Percentiles rank a stretch among this genome's conserved stretches.
phyloP scores from a whole-genome alignment of 1,140 invertebrate genomes.

The Rhopalosiphum padi region DNA sequence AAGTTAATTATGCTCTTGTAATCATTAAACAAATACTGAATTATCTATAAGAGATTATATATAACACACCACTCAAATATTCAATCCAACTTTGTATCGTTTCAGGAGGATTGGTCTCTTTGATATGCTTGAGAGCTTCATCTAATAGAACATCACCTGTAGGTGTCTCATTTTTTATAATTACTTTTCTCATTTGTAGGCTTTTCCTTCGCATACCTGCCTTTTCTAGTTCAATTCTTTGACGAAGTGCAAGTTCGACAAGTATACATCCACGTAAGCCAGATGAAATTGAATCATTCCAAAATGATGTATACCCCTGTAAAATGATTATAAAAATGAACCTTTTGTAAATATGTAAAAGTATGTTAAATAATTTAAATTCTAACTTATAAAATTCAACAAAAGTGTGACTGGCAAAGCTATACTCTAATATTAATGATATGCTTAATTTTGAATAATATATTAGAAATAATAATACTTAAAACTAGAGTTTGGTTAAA shows the following conservation, averaged over 20 bases:
- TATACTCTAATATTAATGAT: background rate
- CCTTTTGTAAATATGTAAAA: background rate
- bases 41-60: slow-evolving; percentile 48
- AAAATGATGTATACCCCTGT: slow-evolving; percentile 99
- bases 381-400: background rate
- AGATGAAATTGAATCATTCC: slow-evolving; percentile 99
- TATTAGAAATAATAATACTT: no score
- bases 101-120: slow-evolving; percentile 95
- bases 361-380: background rate
- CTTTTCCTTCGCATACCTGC: slow-evolving; percentile 94
- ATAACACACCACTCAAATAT: slow-evolving; percentile 90
- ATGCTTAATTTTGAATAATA: background rate
- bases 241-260: slow-evolving; percentile 93
- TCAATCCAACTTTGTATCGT: slow-evolving; percentile 99
- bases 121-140: slow-evolving; percentile 98
- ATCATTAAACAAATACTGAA: slow-evolving; percentile 27
- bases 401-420: background rate
- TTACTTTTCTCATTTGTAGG: slow-evolving; percentile 81
- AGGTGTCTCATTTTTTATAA: slow-evolving; percentile 85
- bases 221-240: slow-evolving; percentile 94
- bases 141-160: slow-evolving; percentile 98
- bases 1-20: slow-evolving; percentile 55
- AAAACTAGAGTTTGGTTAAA: no score
- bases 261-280: slow-evolving; percentile 98
- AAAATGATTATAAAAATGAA: slow-evolving; percentile 60